Conservation (phyloP, 64 coral and sea anemone genomes). For the Acropora tenuis region DNA sequence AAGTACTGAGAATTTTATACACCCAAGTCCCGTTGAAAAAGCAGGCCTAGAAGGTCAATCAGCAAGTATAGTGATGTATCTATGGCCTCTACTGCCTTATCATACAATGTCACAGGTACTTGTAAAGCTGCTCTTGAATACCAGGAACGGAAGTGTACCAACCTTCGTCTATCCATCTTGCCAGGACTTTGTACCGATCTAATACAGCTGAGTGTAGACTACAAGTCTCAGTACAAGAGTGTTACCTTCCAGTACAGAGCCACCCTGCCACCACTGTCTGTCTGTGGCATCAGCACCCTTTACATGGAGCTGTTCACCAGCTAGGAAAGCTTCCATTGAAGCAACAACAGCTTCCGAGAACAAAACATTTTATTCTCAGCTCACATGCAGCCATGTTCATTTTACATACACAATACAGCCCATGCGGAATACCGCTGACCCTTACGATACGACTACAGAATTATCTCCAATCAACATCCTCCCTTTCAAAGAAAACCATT, state of each 20-base stretch:
- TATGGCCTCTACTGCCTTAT: conserved; percentile 15
- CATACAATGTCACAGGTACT: background rate
- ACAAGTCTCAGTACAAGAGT: conserved; percentile 45
- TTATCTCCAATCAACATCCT: too few species aligned
- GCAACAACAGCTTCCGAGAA: too few species aligned
- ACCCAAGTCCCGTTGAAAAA: conserved; percentile 34
- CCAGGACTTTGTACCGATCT: conserved; percentile 66
- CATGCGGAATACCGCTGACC: too few species aligned
- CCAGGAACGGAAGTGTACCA: conserved; percentile 21
- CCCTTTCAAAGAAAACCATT: too few species aligned
- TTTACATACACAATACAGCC: too few species aligned
- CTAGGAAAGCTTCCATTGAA: too few species aligned
- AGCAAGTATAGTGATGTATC: conserved; percentile 25
- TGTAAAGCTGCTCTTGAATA: conserved; percentile 36
- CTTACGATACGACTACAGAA: too few species aligned
- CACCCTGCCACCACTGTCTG: background rate
- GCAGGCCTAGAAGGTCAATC: conserved; percentile 8
- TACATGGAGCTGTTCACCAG: background rate
- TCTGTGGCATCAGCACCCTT: background rate
- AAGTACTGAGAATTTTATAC: conserved; percentile 56
- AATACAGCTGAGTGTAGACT: conserved; percentile 61
- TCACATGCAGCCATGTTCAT: too few species aligned
- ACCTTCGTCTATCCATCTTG: conserved; percentile 13
- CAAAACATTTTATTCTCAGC: too few species aligned
- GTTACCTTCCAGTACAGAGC: conserved; percentile 12